Base-by-base conservation (phyloP, 2,113 vertebrate species). In the Heptranchias perlo region DNA sequence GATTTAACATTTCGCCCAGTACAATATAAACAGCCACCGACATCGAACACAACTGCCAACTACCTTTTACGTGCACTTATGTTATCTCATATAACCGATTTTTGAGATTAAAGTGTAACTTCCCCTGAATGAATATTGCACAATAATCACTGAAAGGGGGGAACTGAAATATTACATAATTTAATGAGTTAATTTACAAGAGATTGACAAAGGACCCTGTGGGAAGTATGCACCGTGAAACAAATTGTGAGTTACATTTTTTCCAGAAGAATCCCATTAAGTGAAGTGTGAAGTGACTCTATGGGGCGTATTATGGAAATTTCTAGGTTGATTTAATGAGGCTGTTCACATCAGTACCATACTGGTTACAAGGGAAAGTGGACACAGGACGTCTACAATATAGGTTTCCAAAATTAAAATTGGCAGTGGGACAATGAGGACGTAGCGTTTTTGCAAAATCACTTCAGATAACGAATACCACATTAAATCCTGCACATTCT, bases 271-370 rank as follows among this genome's bases (percentile, higher is more conserved):
- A 98, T 98, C 98, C 98, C 98, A 98, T 98, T 98, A 98, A 98
- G 97, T 98, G 98, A 97, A 98, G 98, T 98, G 97, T 97, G 98
- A 98, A 98, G 98, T 98, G 98, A 97, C 98, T 98, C 98, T 99
- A 97, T 97, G 97, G 98, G 98, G 98, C 99, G 98, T 97, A 98
- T 98, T 98, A 98, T 99, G 98, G 98, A 99, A 99, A 99, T 98
- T 98, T 98, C 98, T 97, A 98, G 98, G 97, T 98, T 98, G 98
- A 98, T 98, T 98, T 99, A 99, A 99, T 98, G 99, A 99, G 98
- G 98, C 98, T 98, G 97, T 98, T 98, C 98, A 98, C 98, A 98
- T 98, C 98, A 98, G 98, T 98, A 97, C 98, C 98, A 98, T 98
- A 98, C 98, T 98, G 98, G 96, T 97, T 98, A 98, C 98, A 98